phyloP scores from a whole-genome alignment of 1,140 invertebrate species.

The Neuroterus valhalla region DNA sequence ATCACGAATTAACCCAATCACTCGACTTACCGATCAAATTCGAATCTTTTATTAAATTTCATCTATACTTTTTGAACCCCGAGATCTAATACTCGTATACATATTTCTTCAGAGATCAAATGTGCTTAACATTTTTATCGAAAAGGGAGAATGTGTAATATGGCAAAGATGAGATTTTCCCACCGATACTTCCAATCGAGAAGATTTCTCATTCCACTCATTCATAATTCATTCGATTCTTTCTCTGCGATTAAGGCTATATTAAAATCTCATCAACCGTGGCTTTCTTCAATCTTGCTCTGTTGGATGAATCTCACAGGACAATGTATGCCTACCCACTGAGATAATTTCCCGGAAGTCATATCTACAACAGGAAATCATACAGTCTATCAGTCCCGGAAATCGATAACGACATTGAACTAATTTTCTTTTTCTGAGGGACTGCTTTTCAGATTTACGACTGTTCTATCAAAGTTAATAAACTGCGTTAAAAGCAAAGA shows the following conservation, averaged over 20 bases:
- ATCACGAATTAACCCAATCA: no score
- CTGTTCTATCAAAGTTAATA: neutral
- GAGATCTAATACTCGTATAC: neutral
- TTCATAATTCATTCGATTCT: conserved; percentile 56
- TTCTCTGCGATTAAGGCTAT: conserved; percentile 36
- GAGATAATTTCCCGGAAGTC: conserved; percentile 20
- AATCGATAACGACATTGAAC: conserved; percentile 15
- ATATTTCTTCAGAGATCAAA: conserved; percentile 7
- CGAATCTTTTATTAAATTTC: neutral
- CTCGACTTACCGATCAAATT: no score
- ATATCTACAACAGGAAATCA: conserved; percentile 21
- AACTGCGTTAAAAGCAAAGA: neutral
- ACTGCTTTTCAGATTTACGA: neutral
- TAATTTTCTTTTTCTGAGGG: conserved; percentile 8
- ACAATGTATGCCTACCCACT: conserved; percentile 12
- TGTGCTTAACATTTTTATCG: conserved; percentile 9
- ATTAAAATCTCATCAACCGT: conserved; percentile 42
- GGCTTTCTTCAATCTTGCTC: conserved; percentile 47
- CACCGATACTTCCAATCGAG: conserved; percentile 46
- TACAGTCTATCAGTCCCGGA: conserved; percentile 5
- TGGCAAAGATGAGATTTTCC: conserved; percentile 11
- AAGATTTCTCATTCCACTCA: conserved; percentile 50
- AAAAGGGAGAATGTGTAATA: neutral
- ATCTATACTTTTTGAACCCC: neutral
- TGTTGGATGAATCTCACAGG: neutral